A percentile compares a stretch with the other conserved stretches of the same genome.
phyloP scores from a whole-genome alignment of 2,888 invertebrate genomes.

The Villa cingulata region DNA sequence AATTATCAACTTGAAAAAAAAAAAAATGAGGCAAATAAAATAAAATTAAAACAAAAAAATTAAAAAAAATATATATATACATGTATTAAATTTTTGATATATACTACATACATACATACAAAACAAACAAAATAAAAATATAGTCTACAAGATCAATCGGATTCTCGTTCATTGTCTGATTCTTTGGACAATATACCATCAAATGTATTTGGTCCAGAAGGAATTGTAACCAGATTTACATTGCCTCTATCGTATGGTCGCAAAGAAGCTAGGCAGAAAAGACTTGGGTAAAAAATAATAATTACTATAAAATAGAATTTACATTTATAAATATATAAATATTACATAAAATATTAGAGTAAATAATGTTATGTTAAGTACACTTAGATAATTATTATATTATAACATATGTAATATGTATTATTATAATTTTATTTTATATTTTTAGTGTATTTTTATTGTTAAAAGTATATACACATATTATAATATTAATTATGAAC shows the following conservation, averaged over 20 bases:
- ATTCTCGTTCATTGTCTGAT: constrained; percentile 37
- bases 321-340: too few species aligned
- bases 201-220: constrained; percentile 45
- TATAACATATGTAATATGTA: too few species aligned
- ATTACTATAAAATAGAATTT: too few species aligned
- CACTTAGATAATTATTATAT: too few species aligned
- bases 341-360: too few species aligned
- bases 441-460: too few species aligned
- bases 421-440: too few species aligned
- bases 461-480: too few species aligned
- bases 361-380: too few species aligned
- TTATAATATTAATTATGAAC: too few species aligned
- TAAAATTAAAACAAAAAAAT: constrained; percentile 9
- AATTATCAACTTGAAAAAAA: constrained; percentile 2
- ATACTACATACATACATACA: constrained; percentile 18
- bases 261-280: constrained; percentile 63
- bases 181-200: constrained; percentile 46
- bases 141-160: constrained; percentile 39
- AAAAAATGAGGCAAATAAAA: constrained; percentile 13
- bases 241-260: constrained; percentile 65
- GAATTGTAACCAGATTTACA: constrained; percentile 51
- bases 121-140: too few species aligned
- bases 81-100: too few species aligned
- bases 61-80: constrained; percentile 8
- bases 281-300: constrained; percentile 54